Conservation (phyloP, 2,113 vertebrate species). For the Danio rerio region GRCz12tu NC_133192.1:23999001-23999500, state of each 20-base stretch:
- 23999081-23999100: neutral
- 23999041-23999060: neutral
- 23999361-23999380: conserved; percentile 94
- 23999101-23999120: conserved; percentile 86
- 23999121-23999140: conserved; percentile 93
- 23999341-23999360: conserved; percentile 74
- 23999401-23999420: conserved; percentile 86
- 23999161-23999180: conserved; percentile 79
- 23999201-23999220: conserved; percentile 92
- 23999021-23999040: neutral
- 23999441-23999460: conserved; percentile 93
- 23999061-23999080: neutral
- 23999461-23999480: conserved; percentile 95
- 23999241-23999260: conserved; percentile 96
- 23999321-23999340: neutral
- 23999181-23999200: conserved; percentile 87
- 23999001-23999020: neutral
- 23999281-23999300: neutral
- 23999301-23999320: neutral
- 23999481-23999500: conserved; percentile 83
- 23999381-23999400: conserved; percentile 97
- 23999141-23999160: conserved; percentile 86
- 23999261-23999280: conserved; percentile 82
- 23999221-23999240: conserved; percentile 99
- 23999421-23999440: conserved; percentile 91